These are phyloP conservation scores for Channa striata DNA, from an alignment of 2,797 vertebrate species.

Conservation along the genomic window DNA sequence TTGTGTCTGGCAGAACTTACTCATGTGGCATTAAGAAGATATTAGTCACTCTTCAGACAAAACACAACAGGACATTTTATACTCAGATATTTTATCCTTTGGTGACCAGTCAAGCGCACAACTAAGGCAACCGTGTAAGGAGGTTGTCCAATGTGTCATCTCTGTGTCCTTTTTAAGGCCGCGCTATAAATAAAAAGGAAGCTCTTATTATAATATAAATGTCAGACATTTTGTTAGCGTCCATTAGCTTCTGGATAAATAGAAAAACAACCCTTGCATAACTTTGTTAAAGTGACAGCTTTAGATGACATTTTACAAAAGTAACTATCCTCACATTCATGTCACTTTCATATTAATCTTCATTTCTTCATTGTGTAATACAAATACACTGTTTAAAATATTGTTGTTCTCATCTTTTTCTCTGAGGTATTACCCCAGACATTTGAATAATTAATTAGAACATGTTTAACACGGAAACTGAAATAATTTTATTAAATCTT, in stretches of 20 bases:
- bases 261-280: not conserved
- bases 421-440: no score
- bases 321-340: not conserved
- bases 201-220: no score
- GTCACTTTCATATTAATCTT: not conserved
- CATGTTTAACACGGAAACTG: not conserved
- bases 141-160: no score
- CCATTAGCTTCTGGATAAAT: not conserved
- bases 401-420: no score
- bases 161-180: no score
- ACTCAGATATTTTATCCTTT: not conserved
- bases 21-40: conserved; percentile 25
- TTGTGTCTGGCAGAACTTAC: conserved; percentile 24
- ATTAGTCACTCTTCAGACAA: not conserved
- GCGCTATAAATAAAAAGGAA: no score
- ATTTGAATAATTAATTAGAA: not conserved
- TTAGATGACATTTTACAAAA: not conserved
- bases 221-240: no score
- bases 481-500: not conserved
- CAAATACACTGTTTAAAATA: no score
- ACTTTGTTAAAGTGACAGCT: not conserved
- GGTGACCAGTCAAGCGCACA: conserved; percentile 8
- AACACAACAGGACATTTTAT: conserved; percentile 11
- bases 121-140: not conserved
- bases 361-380: not conserved